Evolutionary conservation across 2,113 vertebrate genomes (phyloP).

Genomic region (Alectura lathami): DNA sequence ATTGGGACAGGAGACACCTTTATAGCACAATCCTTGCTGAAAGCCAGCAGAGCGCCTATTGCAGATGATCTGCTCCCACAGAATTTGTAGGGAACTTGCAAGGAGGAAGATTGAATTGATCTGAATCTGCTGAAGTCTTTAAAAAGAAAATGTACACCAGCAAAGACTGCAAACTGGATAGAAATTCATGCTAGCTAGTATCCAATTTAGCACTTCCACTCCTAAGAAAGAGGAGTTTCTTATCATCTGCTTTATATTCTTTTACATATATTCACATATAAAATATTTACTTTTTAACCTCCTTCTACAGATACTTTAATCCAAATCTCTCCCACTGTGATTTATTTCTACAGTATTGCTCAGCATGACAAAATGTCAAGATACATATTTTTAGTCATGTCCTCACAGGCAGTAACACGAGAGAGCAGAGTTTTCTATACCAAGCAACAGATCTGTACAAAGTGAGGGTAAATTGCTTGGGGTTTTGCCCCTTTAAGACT

Average conservation of each 20-base stretch:
- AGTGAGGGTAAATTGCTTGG: fast-evolving
- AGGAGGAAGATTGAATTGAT: background rate
- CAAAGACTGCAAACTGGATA: background rate
- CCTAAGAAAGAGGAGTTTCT: background rate
- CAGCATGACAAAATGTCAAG: background rate
- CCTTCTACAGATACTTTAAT: background rate
- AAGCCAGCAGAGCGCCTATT: background rate
- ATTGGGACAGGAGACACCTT: background rate
- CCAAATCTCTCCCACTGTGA: background rate
- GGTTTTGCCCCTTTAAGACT: background rate
- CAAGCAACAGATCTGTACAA: background rate
- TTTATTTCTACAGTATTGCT: background rate
- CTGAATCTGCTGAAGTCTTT: fast-evolving
- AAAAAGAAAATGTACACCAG: background rate
- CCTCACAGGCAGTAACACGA: background rate
- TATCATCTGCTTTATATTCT: background rate
- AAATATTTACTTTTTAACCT: background rate
- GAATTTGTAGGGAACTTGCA: background rate
- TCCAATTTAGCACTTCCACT: background rate
- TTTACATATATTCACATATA: background rate
- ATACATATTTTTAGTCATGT: background rate
- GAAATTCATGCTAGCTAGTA: background rate
- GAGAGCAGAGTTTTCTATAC: background rate
- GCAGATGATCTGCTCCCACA: background rate
- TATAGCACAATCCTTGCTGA: background rate